Percentiles rank a stretch among this genome's conserved stretches.
Conservation (phyloP, 2,888 invertebrate species). For the Athalia rosae region DNA sequence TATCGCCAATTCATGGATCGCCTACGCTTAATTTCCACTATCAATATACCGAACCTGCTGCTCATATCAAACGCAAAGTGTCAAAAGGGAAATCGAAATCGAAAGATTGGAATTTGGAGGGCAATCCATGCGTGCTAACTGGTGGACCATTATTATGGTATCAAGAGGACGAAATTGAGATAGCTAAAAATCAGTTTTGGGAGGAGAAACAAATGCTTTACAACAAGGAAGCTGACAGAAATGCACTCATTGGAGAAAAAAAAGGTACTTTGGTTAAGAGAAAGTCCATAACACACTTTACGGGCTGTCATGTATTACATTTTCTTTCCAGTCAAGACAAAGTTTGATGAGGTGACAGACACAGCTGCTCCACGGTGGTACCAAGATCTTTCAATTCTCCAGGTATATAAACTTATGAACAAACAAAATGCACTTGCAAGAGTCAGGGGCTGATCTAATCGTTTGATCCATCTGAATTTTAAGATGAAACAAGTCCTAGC, state of each 20-base stretch:
- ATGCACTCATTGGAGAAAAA: slow-evolving; percentile 46
- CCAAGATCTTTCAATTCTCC: slow-evolving; percentile 61
- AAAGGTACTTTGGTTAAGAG: slow-evolving; percentile 49
- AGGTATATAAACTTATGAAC: slow-evolving; percentile 53
- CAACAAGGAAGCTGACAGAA: slow-evolving; percentile 45
- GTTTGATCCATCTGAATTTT: not conserved
- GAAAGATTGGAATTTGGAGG: slow-evolving; percentile 14
- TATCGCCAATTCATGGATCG: slow-evolving; percentile 51
- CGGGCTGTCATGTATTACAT: not conserved
- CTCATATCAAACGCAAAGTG: slow-evolving; percentile 7
- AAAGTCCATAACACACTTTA: not conserved
- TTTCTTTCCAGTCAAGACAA: slow-evolving; percentile 42
- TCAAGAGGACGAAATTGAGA: slow-evolving; percentile 55
- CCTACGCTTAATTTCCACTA: slow-evolving; percentile 54
- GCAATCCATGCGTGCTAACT: slow-evolving; percentile 3
- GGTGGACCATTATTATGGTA: slow-evolving; percentile 47
- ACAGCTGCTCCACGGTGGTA: slow-evolving; percentile 61
- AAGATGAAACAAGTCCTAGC: slow-evolving; percentile 62
- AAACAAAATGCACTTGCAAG: not conserved
- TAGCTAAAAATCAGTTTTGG: slow-evolving; percentile 50
- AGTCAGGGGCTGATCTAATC: slow-evolving; percentile 11
- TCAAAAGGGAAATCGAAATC: slow-evolving; percentile 32
- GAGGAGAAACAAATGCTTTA: slow-evolving; percentile 43
- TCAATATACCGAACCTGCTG: slow-evolving; percentile 34
- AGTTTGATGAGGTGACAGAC: slow-evolving; percentile 39